These are phyloP conservation scores for Hydrophis major DNA, from an alignment of 2,797 vertebrate species.

Conservation along the genomic window DNA sequence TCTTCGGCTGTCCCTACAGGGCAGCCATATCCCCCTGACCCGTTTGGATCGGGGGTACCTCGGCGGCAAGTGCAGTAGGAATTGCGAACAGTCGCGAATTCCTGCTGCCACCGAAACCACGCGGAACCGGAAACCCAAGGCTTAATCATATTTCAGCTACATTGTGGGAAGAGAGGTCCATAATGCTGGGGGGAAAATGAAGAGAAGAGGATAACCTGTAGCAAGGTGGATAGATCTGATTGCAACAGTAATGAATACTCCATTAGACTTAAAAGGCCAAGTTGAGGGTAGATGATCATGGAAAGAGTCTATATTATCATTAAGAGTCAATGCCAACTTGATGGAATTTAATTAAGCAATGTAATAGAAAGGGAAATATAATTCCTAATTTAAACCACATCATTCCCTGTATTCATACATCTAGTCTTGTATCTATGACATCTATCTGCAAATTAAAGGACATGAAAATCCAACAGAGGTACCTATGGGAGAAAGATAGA, in stretches of 20 bases:
- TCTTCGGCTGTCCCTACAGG: no score
- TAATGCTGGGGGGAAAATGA: background rate
- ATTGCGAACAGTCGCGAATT: no score
- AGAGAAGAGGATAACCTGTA: background rate
- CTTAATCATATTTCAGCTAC: background rate
- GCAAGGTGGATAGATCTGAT: background rate
- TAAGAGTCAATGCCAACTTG: background rate
- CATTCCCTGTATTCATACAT: background rate
- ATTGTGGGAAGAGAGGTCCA: background rate
- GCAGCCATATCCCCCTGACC: no score
- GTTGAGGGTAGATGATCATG: background rate
- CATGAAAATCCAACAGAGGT: background rate
- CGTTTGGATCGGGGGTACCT: no score
- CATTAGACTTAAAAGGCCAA: background rate
- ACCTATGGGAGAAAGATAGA: background rate
- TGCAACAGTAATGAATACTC: background rate
- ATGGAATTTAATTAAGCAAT: background rate
- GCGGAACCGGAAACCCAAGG: background rate
- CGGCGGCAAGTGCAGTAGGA: no score
- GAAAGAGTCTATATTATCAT: background rate
- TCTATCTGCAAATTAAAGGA: background rate
- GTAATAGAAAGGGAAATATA: background rate
- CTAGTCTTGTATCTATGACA: background rate
- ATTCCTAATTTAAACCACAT: background rate
- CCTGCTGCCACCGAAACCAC: no score